phyloP scores from a whole-genome alignment of 2,797 vertebrate genomes.

The Spinus olivaceus region DNA sequence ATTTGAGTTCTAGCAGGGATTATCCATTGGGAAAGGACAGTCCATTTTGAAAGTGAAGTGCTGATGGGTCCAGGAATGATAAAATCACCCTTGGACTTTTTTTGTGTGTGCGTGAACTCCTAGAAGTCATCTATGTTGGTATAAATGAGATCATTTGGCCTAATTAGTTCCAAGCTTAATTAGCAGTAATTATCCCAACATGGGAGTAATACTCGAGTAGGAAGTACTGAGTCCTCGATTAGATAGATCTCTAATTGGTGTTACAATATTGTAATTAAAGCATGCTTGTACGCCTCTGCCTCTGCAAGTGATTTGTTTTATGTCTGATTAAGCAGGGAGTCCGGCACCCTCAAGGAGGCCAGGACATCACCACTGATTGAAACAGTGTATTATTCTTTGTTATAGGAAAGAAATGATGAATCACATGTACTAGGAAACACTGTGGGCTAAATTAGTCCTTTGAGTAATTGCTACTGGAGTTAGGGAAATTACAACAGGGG shows the following conservation, averaged over 20 bases:
- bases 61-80: conserved; percentile 65
- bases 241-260: conserved; percentile 86
- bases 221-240: conserved; percentile 84
- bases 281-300: conserved; percentile 85
- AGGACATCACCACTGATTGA: conserved; percentile 67
- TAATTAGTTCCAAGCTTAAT: conserved; percentile 94
- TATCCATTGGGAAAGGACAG: neutral
- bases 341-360: conserved; percentile 76
- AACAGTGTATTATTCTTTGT: conserved; percentile 53
- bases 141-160: conserved; percentile 91
- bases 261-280: conserved; percentile 91
- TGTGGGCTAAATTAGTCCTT: conserved; percentile 63
- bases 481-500: conserved; percentile 50
- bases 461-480: conserved; percentile 58
- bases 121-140: conserved; percentile 84
- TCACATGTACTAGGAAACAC: conserved; percentile 54
- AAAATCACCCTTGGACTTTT: conserved; percentile 71
- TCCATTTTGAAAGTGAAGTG: conserved; percentile 49
- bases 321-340: conserved; percentile 85
- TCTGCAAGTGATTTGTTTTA: conserved; percentile 81
- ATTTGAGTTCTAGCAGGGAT: neutral
- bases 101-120: conserved; percentile 63
- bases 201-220: conserved; percentile 90
- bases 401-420: conserved; percentile 62
- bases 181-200: conserved; percentile 96